Evolutionary conservation across 2,113 vertebrate genomes (phyloP).

Genomic region (Cebus imitator): DNA sequence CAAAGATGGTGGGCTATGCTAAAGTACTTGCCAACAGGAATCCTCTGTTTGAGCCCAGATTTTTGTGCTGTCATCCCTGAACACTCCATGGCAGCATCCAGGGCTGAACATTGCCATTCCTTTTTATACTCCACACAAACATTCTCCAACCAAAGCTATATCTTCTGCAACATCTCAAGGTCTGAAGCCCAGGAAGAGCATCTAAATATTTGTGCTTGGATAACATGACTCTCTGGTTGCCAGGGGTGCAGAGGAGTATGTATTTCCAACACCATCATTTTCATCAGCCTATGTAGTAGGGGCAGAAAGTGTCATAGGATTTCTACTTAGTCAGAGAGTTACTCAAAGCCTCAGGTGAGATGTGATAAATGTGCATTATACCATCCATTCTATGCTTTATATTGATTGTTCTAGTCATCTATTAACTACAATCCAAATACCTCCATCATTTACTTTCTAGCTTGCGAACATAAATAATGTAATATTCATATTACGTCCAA

Average conservation of each 20-base stretch:
- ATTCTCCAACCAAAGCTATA: background rate
- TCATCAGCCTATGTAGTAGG: background rate
- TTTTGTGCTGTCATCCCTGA: background rate
- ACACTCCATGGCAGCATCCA: background rate
- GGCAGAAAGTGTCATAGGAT: accelerated
- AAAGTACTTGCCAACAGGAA: background rate
- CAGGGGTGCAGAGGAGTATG: background rate
- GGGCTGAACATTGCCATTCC: accelerated
- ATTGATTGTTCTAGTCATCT: background rate
- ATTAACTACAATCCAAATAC: background rate
- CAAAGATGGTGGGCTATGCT: background rate
- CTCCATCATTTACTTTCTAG: background rate
- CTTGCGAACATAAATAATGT: background rate
- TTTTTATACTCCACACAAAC: accelerated
- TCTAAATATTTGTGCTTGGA: background rate
- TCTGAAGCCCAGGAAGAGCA: background rate
- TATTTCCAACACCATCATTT: background rate
- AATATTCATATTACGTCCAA: background rate
- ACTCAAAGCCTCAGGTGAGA: background rate
- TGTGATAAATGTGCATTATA: background rate
- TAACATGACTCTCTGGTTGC: background rate
- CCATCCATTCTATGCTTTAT: background rate
- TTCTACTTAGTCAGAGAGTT: background rate
- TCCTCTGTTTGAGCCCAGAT: too few relatives aligned
- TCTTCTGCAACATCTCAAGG: background rate